Evolutionary conservation across 2,797 vertebrate genomes (phyloP).

Genomic region (Discoglossus pictus): DNA sequence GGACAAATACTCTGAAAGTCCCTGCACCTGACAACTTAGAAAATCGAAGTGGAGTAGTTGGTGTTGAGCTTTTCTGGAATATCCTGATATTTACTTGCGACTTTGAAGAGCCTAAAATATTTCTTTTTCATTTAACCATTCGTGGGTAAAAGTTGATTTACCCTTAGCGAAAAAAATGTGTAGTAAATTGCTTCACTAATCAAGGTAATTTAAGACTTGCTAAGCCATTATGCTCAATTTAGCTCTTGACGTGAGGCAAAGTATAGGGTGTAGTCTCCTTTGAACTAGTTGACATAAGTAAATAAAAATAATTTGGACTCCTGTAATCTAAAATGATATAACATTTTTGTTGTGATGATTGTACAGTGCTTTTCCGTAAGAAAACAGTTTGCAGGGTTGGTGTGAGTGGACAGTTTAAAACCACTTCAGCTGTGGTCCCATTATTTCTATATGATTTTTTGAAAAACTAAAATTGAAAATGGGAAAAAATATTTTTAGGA

Average conservation of each 20-base stretch:
- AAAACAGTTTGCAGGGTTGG: neutral
- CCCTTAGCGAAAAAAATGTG: constrained; percentile 36
- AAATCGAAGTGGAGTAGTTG: no score
- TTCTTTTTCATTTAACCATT: constrained; percentile 61
- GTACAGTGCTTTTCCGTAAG: constrained; percentile 4
- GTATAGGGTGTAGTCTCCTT: constrained; percentile 48
- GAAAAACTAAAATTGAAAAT: no score
- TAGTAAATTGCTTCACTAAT: constrained; percentile 43
- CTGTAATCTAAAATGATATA: constrained; percentile 44
- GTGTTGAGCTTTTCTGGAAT: no score
- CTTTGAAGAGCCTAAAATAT: constrained; percentile 55
- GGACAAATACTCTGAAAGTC: no score
- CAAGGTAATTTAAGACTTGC: constrained; percentile 50
- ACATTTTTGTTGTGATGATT: constrained; percentile 27
- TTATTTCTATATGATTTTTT: no score
- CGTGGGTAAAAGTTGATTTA: constrained; percentile 65
- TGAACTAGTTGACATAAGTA: constrained; percentile 50
- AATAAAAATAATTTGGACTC: constrained; percentile 41
- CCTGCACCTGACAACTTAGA: no score
- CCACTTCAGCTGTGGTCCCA: no score
- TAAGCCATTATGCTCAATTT: constrained; percentile 47
- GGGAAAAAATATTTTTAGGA: no score
- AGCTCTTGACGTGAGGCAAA: constrained; percentile 34
- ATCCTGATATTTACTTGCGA: no score
- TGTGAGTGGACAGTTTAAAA: no score